Percentiles rank a stretch among this genome's conserved stretches.
Evolutionary conservation across 2,888 invertebrate genomes (phyloP).

Genomic region (Romanomermis culicivorax): DNA sequence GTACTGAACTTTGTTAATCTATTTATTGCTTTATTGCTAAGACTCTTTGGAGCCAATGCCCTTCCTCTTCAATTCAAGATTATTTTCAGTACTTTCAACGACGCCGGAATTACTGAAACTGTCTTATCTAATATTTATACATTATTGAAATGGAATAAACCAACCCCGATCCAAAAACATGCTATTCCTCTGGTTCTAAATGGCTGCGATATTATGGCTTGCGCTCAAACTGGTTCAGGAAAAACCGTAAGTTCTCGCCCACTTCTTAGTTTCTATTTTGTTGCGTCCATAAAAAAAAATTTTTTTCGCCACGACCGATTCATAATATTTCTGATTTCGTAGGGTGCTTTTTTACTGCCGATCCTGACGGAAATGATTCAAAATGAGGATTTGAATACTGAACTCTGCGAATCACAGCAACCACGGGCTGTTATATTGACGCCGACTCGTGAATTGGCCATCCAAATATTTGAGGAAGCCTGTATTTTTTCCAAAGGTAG

Average conservation of each 20-base stretch:
- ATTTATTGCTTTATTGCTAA: neutral
- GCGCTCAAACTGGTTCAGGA: constrained; percentile 93
- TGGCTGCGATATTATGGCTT: constrained; percentile 77
- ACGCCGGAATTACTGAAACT: constrained; percentile 45
- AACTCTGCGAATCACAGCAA: constrained; percentile 33
- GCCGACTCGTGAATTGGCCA: constrained; percentile 72
- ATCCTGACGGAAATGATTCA: constrained; percentile 44
- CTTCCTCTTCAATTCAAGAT: neutral
- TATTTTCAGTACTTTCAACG: constrained; percentile 40
- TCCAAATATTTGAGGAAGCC: constrained; percentile 57
- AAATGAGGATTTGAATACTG: constrained; percentile 15
- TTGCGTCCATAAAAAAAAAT: too few relatives aligned
- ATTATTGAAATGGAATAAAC: constrained; percentile 54
- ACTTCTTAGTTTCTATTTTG: neutral
- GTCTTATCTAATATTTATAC: constrained; percentile 50
- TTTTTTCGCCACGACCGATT: too few relatives aligned
- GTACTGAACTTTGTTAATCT: too few relatives aligned
- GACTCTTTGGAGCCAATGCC: neutral
- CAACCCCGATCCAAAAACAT: constrained; percentile 82
- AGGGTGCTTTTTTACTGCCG: constrained; percentile 77
- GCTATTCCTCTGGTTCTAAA: constrained; percentile 58
- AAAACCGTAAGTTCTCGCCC: constrained; percentile 48
- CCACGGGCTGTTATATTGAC: constrained; percentile 66
- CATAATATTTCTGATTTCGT: constrained; percentile 23
- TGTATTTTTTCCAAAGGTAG: neutral